Evolutionary conservation across 2,113 vertebrate genomes (phyloP), one percentile per base, ranked within the genome.

Genomic region (Chroicocephalus ridibundus): DNA sequence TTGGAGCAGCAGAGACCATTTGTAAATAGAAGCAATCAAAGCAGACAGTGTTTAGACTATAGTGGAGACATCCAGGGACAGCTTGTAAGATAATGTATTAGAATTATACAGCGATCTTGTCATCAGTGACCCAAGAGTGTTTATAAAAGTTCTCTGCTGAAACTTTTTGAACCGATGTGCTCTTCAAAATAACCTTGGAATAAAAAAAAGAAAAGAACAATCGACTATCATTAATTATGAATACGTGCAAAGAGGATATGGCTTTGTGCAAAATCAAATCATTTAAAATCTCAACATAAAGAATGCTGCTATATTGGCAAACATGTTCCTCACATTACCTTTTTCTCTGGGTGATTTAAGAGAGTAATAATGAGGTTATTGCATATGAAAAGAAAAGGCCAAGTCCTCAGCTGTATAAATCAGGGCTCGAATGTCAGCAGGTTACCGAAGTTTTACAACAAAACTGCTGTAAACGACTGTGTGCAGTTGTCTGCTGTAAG

Each of bases 1-100:
- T 40, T 31, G 86, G 79, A 47, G 13, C 36, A 90, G 92, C 3
- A 12, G 69, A 62, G 90, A 68, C 15, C 62, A 19, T 93, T 82
- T 84, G 94, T 94, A 96, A 96, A 96, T 51, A 94, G 95, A 85
- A 84, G 66, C 82, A 61, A 70, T 91, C 54, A 70, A 65, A 86
- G 49, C 58, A 75, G 90, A 40, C 74, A 42, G 51, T 44, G 83
- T 70, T 95, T 66, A 88, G 92, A 70, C 78, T 76, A 1, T 9
- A 24, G 72, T 34, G 74, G 69, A 84, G 95, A 82, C 84, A 68
- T 77, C 86, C 60, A 71, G 88, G 65, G 91, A 82, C 76, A 86
- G 72, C 58, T 82, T 77, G 76, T n/a, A 66, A 70, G 55, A 68
- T 27, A 66, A 88, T 31, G n/a, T 12, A 57, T 57, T 22, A 60